phyloP scores from a whole-genome alignment of 1,140 invertebrate species.

The Copidosoma floridanum region DNA sequence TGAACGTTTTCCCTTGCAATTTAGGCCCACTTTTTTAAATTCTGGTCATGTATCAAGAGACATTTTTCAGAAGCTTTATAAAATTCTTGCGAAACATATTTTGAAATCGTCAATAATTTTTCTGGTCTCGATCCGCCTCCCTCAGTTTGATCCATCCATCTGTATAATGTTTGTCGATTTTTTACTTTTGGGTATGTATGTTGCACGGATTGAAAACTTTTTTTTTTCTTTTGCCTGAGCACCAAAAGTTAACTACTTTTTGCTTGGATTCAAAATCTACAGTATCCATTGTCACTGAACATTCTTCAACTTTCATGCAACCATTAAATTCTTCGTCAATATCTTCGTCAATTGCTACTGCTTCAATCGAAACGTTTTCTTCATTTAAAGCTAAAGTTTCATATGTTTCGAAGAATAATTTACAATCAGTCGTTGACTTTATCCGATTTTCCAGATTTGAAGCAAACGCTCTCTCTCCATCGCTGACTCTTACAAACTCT shows the following conservation, averaged over 20 bases:
- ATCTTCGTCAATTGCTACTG: conserved; percentile 9
- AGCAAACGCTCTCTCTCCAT: conserved; percentile 12
- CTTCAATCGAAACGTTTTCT: neutral
- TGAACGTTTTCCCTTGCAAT: conserved; percentile 10
- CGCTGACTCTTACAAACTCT: too few relatives aligned
- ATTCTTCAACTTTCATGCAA: neutral
- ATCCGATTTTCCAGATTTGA: conserved; percentile 2
- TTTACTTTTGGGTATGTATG: too few relatives aligned
- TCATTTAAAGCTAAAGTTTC: conserved; percentile 1
- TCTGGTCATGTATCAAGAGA: conserved; percentile 20
- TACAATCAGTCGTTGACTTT: conserved; percentile 11
- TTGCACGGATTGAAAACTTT: conserved; percentile 6
- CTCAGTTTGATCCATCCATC: too few relatives aligned
- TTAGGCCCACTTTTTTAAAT: conserved; percentile 17
- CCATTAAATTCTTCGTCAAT: conserved; percentile 9
- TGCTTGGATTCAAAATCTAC: conserved; percentile 3
- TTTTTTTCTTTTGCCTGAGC: neutral
- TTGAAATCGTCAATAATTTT: conserved; percentile 15
- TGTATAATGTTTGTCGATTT: too few relatives aligned
- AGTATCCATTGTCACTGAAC: neutral
- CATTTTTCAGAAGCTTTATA: conserved; percentile 7
- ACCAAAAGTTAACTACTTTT: conserved; percentile 10
- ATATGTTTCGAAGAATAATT: conserved; percentile 17
- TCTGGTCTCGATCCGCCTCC: too few relatives aligned
- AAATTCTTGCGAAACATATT: conserved; percentile 22